phyloP scores from a whole-genome alignment of 2,113 vertebrate species.

The Copsychus sechellarum region DNA sequence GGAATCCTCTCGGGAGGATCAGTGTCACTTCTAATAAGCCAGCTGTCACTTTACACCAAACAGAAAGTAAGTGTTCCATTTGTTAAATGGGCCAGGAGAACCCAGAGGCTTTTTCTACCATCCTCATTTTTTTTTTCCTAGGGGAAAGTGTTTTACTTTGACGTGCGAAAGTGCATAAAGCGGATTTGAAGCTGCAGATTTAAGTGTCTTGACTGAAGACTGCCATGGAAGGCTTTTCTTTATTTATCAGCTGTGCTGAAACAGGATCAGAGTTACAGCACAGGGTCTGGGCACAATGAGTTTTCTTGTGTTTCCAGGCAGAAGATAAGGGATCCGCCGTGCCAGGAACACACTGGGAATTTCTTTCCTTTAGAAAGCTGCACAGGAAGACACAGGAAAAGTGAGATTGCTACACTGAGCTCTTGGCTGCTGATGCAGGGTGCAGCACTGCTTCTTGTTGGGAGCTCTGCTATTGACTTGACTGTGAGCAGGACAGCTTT shows the following conservation, averaged over 20 bases:
- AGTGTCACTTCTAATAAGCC: slow-evolving; percentile 64
- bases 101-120: not conserved
- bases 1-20: slow-evolving; percentile 67
- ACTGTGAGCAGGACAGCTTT: not conserved
- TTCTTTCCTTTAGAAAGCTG: not conserved
- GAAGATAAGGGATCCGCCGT: not conserved
- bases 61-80: slow-evolving; percentile 55
- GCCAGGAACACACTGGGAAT: not conserved
- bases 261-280: not conserved
- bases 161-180: not conserved
- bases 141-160: slow-evolving; percentile 6
- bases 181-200: not conserved
- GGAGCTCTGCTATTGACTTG: not conserved
- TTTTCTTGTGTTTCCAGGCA: not conserved
- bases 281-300: not conserved
- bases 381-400: not conserved
- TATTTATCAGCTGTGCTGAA: slow-evolving; percentile 15
- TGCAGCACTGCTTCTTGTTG: not conserved
- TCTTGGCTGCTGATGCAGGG: not conserved
- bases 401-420: not conserved
- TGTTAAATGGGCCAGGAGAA: slow-evolving; percentile 32
- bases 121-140: not conserved
- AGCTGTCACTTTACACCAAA: slow-evolving; percentile 66
- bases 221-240: slow-evolving; percentile 26
- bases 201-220: slow-evolving; percentile 1